A percentile compares a stretch with the other conserved stretches of the same genome.
These are phyloP conservation scores for Rhineura floridana DNA, from an alignment of 2,113 vertebrate species.

Conservation along the genomic window DNA sequence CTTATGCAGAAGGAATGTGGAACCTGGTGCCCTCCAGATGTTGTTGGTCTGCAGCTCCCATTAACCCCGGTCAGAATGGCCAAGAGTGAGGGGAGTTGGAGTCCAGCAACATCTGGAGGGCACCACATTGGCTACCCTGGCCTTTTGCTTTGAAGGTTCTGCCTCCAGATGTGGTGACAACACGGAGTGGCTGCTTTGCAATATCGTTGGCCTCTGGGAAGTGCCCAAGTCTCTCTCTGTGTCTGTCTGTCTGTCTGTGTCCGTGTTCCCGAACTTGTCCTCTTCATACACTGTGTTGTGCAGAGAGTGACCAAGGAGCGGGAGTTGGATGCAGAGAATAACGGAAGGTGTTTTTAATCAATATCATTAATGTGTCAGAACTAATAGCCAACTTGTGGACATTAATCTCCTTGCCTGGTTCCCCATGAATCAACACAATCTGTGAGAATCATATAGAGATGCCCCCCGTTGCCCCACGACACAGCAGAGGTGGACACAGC, in stretches of 20 bases:
- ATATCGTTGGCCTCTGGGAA: not conserved
- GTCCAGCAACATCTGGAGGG: too few relatives aligned
- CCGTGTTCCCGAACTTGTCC: too few relatives aligned
- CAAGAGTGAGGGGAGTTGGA: too few relatives aligned
- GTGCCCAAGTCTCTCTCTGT: too few relatives aligned
- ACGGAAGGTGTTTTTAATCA: conserved; percentile 57
- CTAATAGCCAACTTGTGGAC: conserved; percentile 71
- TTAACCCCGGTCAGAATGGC: too few relatives aligned
- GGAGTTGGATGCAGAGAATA: conserved; percentile 70
- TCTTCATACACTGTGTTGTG: not conserved
- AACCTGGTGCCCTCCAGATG: too few relatives aligned
- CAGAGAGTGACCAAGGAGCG: conserved; percentile 44
- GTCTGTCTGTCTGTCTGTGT: too few relatives aligned
- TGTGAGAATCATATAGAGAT: conserved; percentile 9
- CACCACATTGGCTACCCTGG: not conserved
- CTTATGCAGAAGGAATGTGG: too few relatives aligned
- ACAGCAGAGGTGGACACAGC: not conserved
- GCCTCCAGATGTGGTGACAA: not conserved
- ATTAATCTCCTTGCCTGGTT: conserved; percentile 58
- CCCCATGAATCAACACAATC: not conserved
- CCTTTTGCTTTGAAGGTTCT: not conserved
- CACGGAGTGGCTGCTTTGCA: not conserved
- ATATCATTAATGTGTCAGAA: conserved; percentile 72
- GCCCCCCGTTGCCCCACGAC: not conserved
- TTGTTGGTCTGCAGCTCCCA: too few relatives aligned